A percentile compares a stretch with the other conserved stretches of the same genome.
Conservation (phyloP, 2,888 invertebrate genomes). For the Molanna angustata region DNA sequence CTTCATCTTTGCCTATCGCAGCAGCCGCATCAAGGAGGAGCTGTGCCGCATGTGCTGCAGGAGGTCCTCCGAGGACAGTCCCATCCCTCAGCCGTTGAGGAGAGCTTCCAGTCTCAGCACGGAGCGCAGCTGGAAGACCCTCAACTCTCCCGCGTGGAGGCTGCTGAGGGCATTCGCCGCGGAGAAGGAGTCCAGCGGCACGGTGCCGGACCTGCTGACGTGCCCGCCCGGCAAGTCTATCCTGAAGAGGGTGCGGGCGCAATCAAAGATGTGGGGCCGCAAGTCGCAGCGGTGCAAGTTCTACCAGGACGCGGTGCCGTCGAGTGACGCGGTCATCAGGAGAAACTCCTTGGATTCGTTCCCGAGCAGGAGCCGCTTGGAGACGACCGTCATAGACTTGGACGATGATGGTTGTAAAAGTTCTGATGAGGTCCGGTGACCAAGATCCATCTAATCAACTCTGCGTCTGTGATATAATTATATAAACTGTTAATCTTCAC, state of each 20-base stretch:
- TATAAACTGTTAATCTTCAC: too few relatives aligned
- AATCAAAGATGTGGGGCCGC: conserved; percentile 27
- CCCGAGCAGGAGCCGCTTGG: conserved; percentile 14
- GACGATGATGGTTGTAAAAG: neutral
- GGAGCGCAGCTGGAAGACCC: conserved; percentile 27
- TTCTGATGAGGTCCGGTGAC: conserved; percentile 19
- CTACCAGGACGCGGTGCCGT: conserved; percentile 18
- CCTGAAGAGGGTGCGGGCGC: conserved; percentile 28
- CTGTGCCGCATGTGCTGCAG: conserved; percentile 24
- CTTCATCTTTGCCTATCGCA: conserved; percentile 74
- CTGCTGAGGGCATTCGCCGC: conserved; percentile 25
- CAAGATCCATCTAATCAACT: conserved; percentile 12
- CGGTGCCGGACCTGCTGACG: conserved; percentile 11
- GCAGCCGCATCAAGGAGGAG: conserved; percentile 54
- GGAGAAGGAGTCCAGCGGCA: conserved; percentile 15
- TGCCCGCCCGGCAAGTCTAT: conserved; percentile 31
- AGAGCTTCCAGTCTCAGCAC: conserved; percentile 29
- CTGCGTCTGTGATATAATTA: conserved; percentile 28
- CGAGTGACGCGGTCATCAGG: conserved; percentile 7
- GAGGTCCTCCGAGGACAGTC: conserved; percentile 17
- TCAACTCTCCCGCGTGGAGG: conserved; percentile 24
- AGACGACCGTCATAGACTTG: conserved; percentile 7
- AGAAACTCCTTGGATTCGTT: conserved; percentile 19
- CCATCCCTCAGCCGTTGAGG: conserved; percentile 20
- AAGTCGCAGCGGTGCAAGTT: conserved; percentile 27